Evolutionary conservation across 1,140 invertebrate species (phyloP), one percentile per base, ranked within the genome.

Genomic region (Drosophila lacteicornis): DNA sequence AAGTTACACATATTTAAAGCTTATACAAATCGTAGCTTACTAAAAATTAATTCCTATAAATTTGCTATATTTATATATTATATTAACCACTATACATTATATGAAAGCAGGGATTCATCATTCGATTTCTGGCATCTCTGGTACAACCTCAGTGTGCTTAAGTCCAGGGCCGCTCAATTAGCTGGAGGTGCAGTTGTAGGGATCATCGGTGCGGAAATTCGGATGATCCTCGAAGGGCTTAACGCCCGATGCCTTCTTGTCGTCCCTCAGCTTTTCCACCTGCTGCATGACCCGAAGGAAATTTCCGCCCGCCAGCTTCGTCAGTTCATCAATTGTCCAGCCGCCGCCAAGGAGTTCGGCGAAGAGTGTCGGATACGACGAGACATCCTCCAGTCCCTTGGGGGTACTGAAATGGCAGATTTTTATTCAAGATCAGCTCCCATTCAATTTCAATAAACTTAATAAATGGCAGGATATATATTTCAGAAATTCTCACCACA

Each of bases 331-430:
- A 58, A 96, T 95, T 53, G 94, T 95, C 97, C 97, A 98, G 30
- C 96, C 95, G n/a, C 96, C 95, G 49, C 96, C 95, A 78, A 97
- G 94, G 42, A 97, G 93, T 93, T 97, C 96, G 27, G 96, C 96
- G 92, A 96, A 98, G 49, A 99, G 93, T 65, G 96, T 94, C 1
- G 98, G 98, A 93, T 98, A 99, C 73, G 95, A 97, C 2, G 97
- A 97, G 8, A 98, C 97, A 92, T 99, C 97, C 93, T 98, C 97
- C 46, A 99, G 94, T 15, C 97, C 97, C 92, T 96, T 95, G 27
- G 96, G 96, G 53, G 96, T 97, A 91, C 97, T 97, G 33, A 93
- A 46, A 93, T 93, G 27, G 2, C 25, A 36, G 11, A 36, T 36
- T 36, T 11, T 36, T 11, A 8, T 36, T 36, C 33, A 11, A 11